Evolutionary conservation across 2,888 invertebrate species (phyloP), one percentile per base, ranked within the genome.

Genomic region (Thera britannica): DNA sequence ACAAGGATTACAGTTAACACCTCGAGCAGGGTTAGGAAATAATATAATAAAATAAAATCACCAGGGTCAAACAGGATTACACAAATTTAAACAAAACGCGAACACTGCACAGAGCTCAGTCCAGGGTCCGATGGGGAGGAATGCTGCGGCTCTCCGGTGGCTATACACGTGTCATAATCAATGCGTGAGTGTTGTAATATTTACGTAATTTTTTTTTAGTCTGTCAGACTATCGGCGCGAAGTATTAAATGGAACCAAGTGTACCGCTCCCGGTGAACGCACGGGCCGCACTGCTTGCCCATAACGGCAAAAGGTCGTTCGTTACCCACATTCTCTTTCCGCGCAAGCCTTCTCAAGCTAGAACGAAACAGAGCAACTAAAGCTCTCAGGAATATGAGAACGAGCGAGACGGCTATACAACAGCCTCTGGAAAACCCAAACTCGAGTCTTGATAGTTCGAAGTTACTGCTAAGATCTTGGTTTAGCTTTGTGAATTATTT

Each of bases 311-410:
- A 93, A 92, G 93, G 93, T 92, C 93, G 93, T 93, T 90, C 92
- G 90, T 92, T 92, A 92, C 88, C 89, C 92, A 93, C 93, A 92
- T 92, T 93, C 93, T 93, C 93, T 93, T 92, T 92, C 90, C 93
- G 92, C 93, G 93, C 93, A 93, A 93, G 93, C 93, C 93, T 93
- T 90, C 89, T 86, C 85, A 88, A 86, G 91, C 85, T 78, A 84
- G 87, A 93, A 76, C 73, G 89, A 86, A 92, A 93, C 74, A 75
- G 76, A 83, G 75, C 68, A 85, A 70, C 73, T 75, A 76, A 76
- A 81, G 78, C 76, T 77, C 76, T 63, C 65, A 68, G 65, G 73
- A 67, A 76, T 68, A 67, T 65, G 73, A 72, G 84, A 72, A 63
- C 67, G 78, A 91, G 77, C 71, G 86, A 81, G 92, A 93, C 71